Evolutionary conservation across 1,140 invertebrate species (phyloP), one percentile per base, ranked within the genome.

Genomic region (Lepidotrigona ventralis): DNA sequence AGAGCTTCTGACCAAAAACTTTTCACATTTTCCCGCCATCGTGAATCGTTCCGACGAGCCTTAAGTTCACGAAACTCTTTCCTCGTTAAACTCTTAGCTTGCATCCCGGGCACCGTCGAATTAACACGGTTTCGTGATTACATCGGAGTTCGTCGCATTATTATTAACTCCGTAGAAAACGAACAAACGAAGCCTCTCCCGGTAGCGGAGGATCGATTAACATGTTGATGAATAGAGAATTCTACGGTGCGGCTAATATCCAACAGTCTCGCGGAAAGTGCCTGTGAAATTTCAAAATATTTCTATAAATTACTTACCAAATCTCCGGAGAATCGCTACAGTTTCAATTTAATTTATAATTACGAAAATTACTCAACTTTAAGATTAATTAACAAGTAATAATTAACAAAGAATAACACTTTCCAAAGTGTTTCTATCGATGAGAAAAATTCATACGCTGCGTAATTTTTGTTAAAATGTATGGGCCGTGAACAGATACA

Each of bases 91-190:
- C 87, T 88, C 85, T 88, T 86, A 60, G 80, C 68, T 46, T 68
- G 75, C 73, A 56, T 76, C 72, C 64, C 74, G 58, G 68, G 51
- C 69, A 79, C 64, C 79, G 79, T 75, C 77, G 74, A 87, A 88
- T 88, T 88, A 88, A 88, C 80, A 77, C 73, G 86, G 80, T 86
- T 84, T 83, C 84, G 46, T 80, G 84, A 88, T 88, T 88, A 86
- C 84, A 85, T 78, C 84, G 39, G 23, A 77, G 76, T 83, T 88
- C 60, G 87, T 87, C 79, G 80, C 66, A 58, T 81, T 85, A 88
- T 88, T 88, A 88, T 88, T 80, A 88, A 85, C 77, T 84, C 17
- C 56, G 0, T 23, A 23, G 39, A 85, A 39, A 54, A 78, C 64
- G 76, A 78, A 81, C 75, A 58, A 71, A n/a, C 51, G 70, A 75